phyloP scores from a whole-genome alignment of 2,888 invertebrate species.

The Maniola hyperantus region DNA sequence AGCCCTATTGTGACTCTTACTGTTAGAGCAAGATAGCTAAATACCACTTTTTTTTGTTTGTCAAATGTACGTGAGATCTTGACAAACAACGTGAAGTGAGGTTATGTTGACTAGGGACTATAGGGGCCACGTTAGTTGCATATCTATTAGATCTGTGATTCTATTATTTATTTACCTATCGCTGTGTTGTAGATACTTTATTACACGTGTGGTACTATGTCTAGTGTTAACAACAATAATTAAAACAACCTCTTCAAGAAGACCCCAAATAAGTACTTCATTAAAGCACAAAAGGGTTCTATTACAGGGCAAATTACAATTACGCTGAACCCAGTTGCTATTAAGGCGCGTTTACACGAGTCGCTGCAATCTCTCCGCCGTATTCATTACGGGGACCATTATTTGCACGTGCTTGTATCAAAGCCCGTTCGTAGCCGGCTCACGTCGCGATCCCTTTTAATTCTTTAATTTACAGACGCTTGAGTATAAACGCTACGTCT shows the following conservation, averaged over 20 bases:
- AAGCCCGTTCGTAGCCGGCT: slow-evolving; percentile 10
- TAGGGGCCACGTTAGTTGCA: no score
- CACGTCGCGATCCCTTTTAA: slow-evolving; percentile 21
- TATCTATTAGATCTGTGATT: no score
- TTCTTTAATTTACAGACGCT: slow-evolving; percentile 21
- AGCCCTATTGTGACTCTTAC: no score
- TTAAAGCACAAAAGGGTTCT: slow-evolving; percentile 15
- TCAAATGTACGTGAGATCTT: no score
- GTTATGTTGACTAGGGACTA: no score
- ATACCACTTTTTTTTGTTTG: no score
- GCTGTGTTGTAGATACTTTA: not conserved
- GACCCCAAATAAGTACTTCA: slow-evolving; percentile 5
- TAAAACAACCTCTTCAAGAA: not conserved
- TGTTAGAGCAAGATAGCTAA: no score
- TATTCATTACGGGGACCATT: slow-evolving; percentile 23
- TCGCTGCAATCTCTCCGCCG: slow-evolving; percentile 16
- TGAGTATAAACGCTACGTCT: not conserved
- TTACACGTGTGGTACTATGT: no score
- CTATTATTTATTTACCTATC: no score
- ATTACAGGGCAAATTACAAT: slow-evolving; percentile 19
- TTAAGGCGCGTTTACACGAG: slow-evolving; percentile 22
- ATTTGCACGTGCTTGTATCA: slow-evolving; percentile 18
- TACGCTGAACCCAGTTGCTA: slow-evolving; percentile 19
- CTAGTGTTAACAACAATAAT: not conserved
- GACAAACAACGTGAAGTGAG: no score